These are phyloP conservation scores for Rousettus leschenaultii DNA, from an alignment of 2,113 vertebrate species.

Conservation along the genomic window DNA sequence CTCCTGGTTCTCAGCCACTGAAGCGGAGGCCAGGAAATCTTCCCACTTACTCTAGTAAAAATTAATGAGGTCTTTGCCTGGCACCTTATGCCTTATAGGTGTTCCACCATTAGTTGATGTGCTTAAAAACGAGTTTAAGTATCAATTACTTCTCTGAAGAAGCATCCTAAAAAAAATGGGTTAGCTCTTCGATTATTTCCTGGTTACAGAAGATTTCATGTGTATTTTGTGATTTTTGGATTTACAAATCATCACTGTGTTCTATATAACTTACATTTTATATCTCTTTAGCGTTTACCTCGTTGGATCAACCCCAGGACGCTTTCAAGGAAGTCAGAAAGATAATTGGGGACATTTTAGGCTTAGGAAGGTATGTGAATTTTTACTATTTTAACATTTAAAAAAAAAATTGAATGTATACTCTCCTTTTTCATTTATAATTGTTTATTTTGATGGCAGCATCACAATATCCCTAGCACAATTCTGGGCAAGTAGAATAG, in stretches of 20 bases:
- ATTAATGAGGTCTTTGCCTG: background rate
- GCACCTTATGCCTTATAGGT: accelerated
- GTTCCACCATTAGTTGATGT: too few relatives aligned
- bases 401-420: background rate
- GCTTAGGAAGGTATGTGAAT: slow-evolving; percentile 91
- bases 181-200: background rate
- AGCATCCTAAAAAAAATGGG: too few relatives aligned
- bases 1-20: background rate
- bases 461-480: background rate
- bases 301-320: slow-evolving; percentile 93
- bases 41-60: background rate
- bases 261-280: background rate
- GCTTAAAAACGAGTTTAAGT: background rate
- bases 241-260: background rate
- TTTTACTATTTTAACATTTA: background rate
- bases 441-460: background rate
- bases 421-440: background rate
- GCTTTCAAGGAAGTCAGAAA: slow-evolving; percentile 90
- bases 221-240: background rate
- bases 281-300: slow-evolving; percentile 88
- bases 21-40: background rate
- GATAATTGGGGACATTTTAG: slow-evolving; percentile 97
- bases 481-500: background rate
- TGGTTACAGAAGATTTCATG: background rate
- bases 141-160: background rate